A percentile compares a stretch with the other conserved stretches of the same genome.
phyloP scores from a whole-genome alignment of 1,140 invertebrate species.

The Mactra quadrangularis region DNA sequence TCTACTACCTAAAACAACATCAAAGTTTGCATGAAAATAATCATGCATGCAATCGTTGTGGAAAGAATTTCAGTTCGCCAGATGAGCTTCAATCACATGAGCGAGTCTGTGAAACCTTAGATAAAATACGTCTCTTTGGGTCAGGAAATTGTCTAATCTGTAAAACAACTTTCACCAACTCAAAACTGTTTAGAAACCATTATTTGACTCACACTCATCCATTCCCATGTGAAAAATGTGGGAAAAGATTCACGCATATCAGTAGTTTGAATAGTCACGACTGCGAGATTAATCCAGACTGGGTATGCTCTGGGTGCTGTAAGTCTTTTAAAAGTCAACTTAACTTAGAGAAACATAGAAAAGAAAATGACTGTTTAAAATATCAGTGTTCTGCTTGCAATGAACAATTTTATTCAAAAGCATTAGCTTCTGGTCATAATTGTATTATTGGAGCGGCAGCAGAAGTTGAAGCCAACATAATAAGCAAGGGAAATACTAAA shows the following conservation, averaged over 20 bases:
- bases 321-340: conserved; percentile 40
- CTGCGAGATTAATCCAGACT: conserved; percentile 62
- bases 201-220: conserved; percentile 82
- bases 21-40: conserved; percentile 71
- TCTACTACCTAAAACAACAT: conserved; percentile 76
- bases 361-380: conserved; percentile 50
- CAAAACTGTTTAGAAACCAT: conserved; percentile 79
- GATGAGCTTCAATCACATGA: conserved; percentile 75
- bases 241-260: conserved; percentile 78
- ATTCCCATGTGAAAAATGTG: conserved; percentile 82
- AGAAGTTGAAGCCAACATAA: conserved; percentile 42
- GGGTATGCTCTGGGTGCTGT: conserved; percentile 40
- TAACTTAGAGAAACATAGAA: conserved; percentile 60
- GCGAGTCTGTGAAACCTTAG: conserved; percentile 67
- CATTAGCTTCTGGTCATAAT: conserved; percentile 5
- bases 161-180: conserved; percentile 69
- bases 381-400: conserved; percentile 66
- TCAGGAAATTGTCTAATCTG: conserved; percentile 74
- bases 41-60: conserved; percentile 69
- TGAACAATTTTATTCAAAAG: conserved; percentile 38
- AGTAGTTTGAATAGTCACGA: conserved; percentile 77
- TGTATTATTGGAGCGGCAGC: conserved; percentile 25
- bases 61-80: conserved; percentile 61
- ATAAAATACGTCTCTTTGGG: conserved; percentile 68
- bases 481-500: conserved; percentile 1